A percentile compares a stretch with the other conserved stretches of the same genome.
phyloP scores from a whole-genome alignment of 2,888 invertebrate genomes.

The Andrena fulva region DNA sequence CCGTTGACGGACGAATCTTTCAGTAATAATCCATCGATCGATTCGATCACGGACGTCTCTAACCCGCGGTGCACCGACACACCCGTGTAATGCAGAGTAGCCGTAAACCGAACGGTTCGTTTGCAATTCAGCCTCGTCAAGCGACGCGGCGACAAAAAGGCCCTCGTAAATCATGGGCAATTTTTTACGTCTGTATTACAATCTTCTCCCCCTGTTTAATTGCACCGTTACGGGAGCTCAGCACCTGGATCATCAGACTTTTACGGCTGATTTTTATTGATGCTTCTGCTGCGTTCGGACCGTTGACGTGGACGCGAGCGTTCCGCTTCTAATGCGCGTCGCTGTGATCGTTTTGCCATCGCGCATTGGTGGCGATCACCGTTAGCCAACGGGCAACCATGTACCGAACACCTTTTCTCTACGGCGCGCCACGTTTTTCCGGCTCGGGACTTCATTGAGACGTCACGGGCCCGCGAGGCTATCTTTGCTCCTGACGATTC shows the following conservation, averaged over 20 bases:
- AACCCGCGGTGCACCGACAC: not conserved
- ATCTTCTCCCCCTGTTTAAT: conserved; percentile 8
- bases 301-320: not conserved
- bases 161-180: conserved; percentile 27
- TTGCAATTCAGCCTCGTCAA: not conserved
- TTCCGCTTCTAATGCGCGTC: not conserved
- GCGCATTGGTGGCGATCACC: conserved; percentile 20
- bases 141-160: conserved; percentile 18
- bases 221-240: conserved; percentile 6
- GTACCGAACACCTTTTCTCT: not conserved
- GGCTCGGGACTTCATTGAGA: conserved; percentile 25
- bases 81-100: not conserved
- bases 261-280: conserved; percentile 5
- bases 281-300: not conserved
- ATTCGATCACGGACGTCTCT: not conserved
- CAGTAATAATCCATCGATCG: not conserved
- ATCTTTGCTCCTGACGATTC: conserved; percentile 18
- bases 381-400: conserved; percentile 10
- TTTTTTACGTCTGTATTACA: conserved; percentile 11
- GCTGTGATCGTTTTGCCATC: not conserved
- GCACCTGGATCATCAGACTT: not conserved
- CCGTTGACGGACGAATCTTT: not conserved
- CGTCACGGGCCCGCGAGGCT: not conserved
- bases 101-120: conserved; percentile 2
- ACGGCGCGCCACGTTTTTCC: not conserved